Evolutionary conservation across 2,797 vertebrate genomes (phyloP), one percentile per base, ranked within the genome.

Genomic region (Pelodytes ibericus): DNA sequence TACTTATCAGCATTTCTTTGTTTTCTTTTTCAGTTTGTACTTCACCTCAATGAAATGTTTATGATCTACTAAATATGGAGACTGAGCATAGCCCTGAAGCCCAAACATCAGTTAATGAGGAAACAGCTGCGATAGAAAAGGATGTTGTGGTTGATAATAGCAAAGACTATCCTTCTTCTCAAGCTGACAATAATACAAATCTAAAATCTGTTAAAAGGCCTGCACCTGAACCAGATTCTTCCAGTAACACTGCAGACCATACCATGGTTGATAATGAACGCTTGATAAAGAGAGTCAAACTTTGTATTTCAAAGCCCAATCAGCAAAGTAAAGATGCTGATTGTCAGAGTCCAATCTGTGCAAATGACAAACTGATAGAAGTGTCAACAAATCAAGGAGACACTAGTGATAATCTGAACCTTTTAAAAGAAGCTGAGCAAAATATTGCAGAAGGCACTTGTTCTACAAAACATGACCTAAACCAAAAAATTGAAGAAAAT

Each of bases 11-110:
- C 47, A 18, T 61, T 18, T n/a, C 80, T 84, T 72, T 77, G 75
- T 53, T 3, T 83, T 71, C 26, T 77, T 85, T 84, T 74, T 10
- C 74, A 93, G 91, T 65, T 80, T 49, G 72, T 65, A 64, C 44
- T 83, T 36, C 44, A 80, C 56, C 72, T 33, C 64, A 47, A 85
- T 86, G 85, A 79, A 63, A 36, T 68, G 3, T 51, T 57, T 3
- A 11, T 56, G 56, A 65, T 63, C 63, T 51, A 25, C 65, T 80
- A 67, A 81, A 66, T 63, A 93, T 93, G 92, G 85, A 91, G 72
- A 53, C 80, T 11, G 83, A 79, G 4, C 85, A 85, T 67, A 81
- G 26, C 8, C 82, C 79, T 24, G 83, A 87, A 74, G 78, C 81
- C 67, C 83, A 83, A 75, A 68, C 47, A 30, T 66, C 71, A 47